Evolutionary conservation across 64 coral and sea anemone species (phyloP), one percentile per base, ranked within the genome.

Genomic region (Acropora yongei): DNA sequence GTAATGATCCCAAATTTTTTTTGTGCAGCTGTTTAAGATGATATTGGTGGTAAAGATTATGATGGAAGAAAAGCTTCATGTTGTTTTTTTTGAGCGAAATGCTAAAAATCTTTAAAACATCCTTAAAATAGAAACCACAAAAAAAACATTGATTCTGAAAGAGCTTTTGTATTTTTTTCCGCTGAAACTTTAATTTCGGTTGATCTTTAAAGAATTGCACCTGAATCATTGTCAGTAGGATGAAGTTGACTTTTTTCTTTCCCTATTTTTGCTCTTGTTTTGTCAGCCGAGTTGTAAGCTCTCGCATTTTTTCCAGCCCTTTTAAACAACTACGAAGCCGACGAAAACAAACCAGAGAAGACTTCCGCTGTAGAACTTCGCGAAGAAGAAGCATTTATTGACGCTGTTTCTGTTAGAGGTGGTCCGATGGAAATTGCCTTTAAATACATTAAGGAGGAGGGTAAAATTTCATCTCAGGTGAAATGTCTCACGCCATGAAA

Each of bases 281-380:
- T 17, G 66, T 7, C 71, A 0, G 30, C 30, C 30, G 30, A 30
- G 30, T 30, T 30, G 30, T 30, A 30, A 30, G 30, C 30, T 30
- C 30, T 30, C 30, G 30, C 30, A 30, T 30, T 30, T 69, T 50
- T 69, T 30, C 41, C 43, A 85, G 82, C 82, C 17, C 41, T 85
- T 18, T 49, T 85, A 71, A 65, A 85, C 65, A 85, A 85, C 18
- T 85, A 85, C 82, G 65, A 85, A 45, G 82, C 82, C 44, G 61
- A 85, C 43, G 63, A 85, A 3, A 85, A 85, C 68, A 14, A 20
- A 30, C 63, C 61, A 17, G 82, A 85, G 47, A 85, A 69, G 16
- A 2, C 65, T 71, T 71, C 44, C 44, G 42, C 65, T 71, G 9
- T 1, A 18, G 17, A 85, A 45, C 43, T 48, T 49, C 61, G 4